Percentiles rank a stretch among this genome's conserved stretches.
phyloP scores from a whole-genome alignment of 1,140 invertebrate genomes.

The Macrotrachela quadricornifera region DNA sequence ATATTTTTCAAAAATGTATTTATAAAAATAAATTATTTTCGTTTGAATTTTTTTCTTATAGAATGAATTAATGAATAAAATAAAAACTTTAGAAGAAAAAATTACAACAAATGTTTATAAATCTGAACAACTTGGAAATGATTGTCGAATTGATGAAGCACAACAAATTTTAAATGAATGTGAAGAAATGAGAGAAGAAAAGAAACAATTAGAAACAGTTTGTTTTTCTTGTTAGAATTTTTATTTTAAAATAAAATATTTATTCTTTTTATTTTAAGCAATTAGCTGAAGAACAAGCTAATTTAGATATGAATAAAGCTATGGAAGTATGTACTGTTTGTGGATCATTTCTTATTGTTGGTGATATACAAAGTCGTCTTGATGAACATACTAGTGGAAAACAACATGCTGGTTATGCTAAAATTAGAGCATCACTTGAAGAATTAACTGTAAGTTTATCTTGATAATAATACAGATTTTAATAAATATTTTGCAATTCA shows the following conservation, averaged over 20 bases:
- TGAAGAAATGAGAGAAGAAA: constrained; percentile 78
- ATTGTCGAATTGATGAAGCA: constrained; percentile 86
- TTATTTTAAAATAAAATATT: too few species aligned
- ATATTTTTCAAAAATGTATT: too few species aligned
- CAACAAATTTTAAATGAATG: constrained; percentile 80
- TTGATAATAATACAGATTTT: too few species aligned
- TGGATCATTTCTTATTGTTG: constrained; percentile 89
- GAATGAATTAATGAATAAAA: too few species aligned
- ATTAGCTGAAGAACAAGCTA: constrained; percentile 47
- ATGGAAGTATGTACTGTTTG: constrained; percentile 98
- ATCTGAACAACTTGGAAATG: constrained; percentile 63
- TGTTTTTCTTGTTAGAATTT: neutral
- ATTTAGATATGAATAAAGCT: constrained; percentile 89
- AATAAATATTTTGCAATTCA: too few species aligned
- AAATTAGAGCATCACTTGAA: constrained; percentile 20
- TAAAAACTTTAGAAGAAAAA: too few species aligned
- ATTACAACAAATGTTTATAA: constrained; percentile 3
- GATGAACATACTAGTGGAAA: constrained; percentile 94
- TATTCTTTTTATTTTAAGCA: too few species aligned
- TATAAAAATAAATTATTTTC: too few species aligned
- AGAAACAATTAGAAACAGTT: constrained; percentile 46
- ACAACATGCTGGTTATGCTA: constrained; percentile 75
- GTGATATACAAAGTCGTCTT: constrained; percentile 80
- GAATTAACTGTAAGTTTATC: too few species aligned
- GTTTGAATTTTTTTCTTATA: too few species aligned